Evolutionary conservation across 30 jellyfish, hydroid and myxozoan species (phyloP), one percentile per base, ranked within the genome.

Genomic region (Hydractinia symbiolongicarpus): DNA sequence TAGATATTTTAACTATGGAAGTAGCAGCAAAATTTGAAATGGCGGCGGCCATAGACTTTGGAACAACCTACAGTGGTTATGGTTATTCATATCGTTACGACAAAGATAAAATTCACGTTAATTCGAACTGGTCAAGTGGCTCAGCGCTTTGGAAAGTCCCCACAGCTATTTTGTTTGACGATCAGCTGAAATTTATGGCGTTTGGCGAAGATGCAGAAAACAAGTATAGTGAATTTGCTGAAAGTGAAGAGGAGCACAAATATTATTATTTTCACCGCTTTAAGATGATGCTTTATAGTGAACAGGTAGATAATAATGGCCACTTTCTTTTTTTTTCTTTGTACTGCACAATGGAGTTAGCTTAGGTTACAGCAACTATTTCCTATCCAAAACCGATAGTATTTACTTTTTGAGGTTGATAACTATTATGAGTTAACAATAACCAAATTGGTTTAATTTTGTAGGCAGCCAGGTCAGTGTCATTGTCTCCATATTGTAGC

Each of bases 41-140:
- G 55, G 80, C 60, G 1, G 80, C 80, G 15, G 80, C 60, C 60
- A 71, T 71, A 19, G 80, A 71, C 50, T 71, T 71, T 71, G 80
- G 80, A 7, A 71, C 80, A 8, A 71, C 80, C 15, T 71, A 9
- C 3, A 71, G 80, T 71, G 80, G 60, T n/a, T 71, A 71, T 71
- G 40, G 60, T 1, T 71, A 71, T 5, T 71, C 80, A 8, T 71
- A 71, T 50, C 60, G 60, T 30, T 71, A 71, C 60, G 80, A 71
- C n/a, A 30, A 71, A 19, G 80, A 50, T 8, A 71, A 49, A 10
- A 19, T 71, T 8, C 60, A 19, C 50, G 60, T 71, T 7, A 71
- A 71, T 19, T 71, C 80, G 6, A 71, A 30, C 60, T 71, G 80
- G 80, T 50, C 80, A 19, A 71, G 52, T 5, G 80, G 80, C 15